A percentile compares a stretch with the other conserved stretches of the same genome.
Evolutionary conservation across 1,140 invertebrate species (phyloP).

Genomic region (Drosophila ohnishii): DNA sequence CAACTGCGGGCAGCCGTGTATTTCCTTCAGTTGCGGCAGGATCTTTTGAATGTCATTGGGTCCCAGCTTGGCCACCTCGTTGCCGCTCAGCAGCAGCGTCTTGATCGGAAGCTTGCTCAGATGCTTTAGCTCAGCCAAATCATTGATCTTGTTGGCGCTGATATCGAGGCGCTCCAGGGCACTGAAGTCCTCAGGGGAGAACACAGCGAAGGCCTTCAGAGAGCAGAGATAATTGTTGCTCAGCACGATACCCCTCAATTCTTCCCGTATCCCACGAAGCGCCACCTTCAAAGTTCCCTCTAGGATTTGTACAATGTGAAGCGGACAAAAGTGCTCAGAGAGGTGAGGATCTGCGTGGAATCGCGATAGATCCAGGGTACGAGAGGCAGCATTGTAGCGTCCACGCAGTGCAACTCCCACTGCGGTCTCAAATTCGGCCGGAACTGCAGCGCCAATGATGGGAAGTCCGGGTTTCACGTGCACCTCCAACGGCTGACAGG

Average conservation of each 20-base stretch:
- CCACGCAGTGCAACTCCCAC: slow-evolving; percentile 14
- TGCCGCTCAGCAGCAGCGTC: slow-evolving; percentile 19
- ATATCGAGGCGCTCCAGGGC: slow-evolving; percentile 43
- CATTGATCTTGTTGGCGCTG: slow-evolving; percentile 35
- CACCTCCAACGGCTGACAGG: slow-evolving; percentile 9
- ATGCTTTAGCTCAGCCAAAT: slow-evolving; percentile 21
- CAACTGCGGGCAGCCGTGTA: slow-evolving; percentile 9
- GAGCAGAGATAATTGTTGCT: slow-evolving; percentile 50
- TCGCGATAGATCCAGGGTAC: slow-evolving; percentile 23
- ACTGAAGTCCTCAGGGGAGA: background rate
- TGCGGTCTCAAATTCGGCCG: background rate
- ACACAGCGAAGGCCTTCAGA: slow-evolving; percentile 21
- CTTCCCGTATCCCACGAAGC: background rate
- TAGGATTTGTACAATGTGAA: slow-evolving; percentile 29
- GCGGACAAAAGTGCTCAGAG: slow-evolving; percentile 22
- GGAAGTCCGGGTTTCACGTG: slow-evolving; percentile 24
- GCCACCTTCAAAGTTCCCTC: background rate
- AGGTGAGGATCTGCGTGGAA: slow-evolving; percentile 41
- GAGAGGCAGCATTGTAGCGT: slow-evolving; percentile 18
- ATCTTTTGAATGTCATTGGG: background rate
- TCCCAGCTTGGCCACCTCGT: slow-evolving; percentile 28
- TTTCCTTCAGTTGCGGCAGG: slow-evolving; percentile 24
- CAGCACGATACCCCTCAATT: slow-evolving; percentile 14
- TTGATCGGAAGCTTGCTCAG: slow-evolving; percentile 8
- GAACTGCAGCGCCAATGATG: background rate